Evolutionary conservation across 2,113 vertebrate genomes (phyloP), one percentile per base, ranked within the genome.

Genomic region (Haplochromis burtoni): DNA sequence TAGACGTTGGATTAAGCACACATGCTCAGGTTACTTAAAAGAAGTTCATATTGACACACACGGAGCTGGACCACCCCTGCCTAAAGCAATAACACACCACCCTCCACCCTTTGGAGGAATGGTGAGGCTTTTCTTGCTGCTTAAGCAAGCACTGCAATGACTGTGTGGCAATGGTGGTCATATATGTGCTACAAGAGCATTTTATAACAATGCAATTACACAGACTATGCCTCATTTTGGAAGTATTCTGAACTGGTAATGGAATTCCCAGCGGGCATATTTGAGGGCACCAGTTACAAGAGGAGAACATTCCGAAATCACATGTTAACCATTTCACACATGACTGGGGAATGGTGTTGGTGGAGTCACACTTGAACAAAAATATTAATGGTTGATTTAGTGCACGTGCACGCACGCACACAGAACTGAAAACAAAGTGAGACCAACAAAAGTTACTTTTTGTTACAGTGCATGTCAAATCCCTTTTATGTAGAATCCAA

Each of bases 81-180:
- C 80, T 94, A 57, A 45, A 81, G 82, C 68, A 94, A 92, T 87
- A 93, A 93, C 89, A 92, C 76, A 85, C 82, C 91, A 82, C 92
- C 94, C 91, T 84, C 92, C 94, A 86, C 92, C 92, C 91, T 57
- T 82, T 55, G 84, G 57, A 92, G 91, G 93, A 96, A 94, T 92
- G 88, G 86, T 11, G 33, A 33, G 31, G 59, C 78, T 86, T 81
- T 49, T 76, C 80, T 83, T 24, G 47, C 55, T 7, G 31, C 63
- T 57, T 17, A 51, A 19, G 45, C 24, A 29, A 38, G 68, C 1
- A 8, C 13, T 13, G 17, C 16, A 78, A 12, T 17, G 49, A 2
- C 7, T 73, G 57, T 84, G 49, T 73, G 81, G 71, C 5, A 6
- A 17, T 9, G 11, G 59, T 59, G 80, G 82, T 38, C 26, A 2